Evolutionary conservation across 2,888 invertebrate species (phyloP).

Genomic region (Bimastos eiseni): DNA sequence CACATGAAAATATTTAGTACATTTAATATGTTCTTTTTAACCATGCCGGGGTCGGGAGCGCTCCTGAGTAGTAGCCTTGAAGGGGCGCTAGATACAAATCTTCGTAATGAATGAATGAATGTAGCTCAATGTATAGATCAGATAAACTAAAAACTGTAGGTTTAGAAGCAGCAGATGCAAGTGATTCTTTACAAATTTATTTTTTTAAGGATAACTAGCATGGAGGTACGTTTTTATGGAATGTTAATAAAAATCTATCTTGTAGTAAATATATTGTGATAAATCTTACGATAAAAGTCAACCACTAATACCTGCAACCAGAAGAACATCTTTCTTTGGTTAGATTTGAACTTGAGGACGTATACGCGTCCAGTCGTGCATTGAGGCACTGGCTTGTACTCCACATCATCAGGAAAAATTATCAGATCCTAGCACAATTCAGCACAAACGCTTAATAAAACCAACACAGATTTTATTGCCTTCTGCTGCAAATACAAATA

Average conservation of each 20-base stretch:
- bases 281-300: not conserved
- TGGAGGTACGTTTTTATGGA: not conserved
- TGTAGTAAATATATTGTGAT: too few relatives aligned
- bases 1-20: too few relatives aligned
- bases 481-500: too few relatives aligned
- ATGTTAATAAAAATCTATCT: not conserved
- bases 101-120: too few relatives aligned
- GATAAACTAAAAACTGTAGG: not conserved
- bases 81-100: too few relatives aligned
- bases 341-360: constrained; percentile 92
- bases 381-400: constrained; percentile 89
- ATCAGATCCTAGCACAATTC: constrained; percentile 77
- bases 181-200: not conserved
- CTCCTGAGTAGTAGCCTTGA: too few relatives aligned
- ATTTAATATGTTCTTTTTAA: too few relatives aligned
- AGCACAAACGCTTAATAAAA: not conserved
- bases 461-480: not conserved
- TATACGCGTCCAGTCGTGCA: constrained; percentile 95
- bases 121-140: not conserved
- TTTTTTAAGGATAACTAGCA: not conserved
- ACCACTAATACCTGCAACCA: constrained; percentile 83
- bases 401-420: constrained; percentile 97
- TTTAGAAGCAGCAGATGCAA: not conserved
- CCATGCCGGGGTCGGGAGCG: too few relatives aligned
- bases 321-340: constrained; percentile 89